Evolutionary conservation across 64 coral and sea anemone species (phyloP), one percentile per base, ranked within the genome.

Genomic region (Pocillopora damicornis): DNA sequence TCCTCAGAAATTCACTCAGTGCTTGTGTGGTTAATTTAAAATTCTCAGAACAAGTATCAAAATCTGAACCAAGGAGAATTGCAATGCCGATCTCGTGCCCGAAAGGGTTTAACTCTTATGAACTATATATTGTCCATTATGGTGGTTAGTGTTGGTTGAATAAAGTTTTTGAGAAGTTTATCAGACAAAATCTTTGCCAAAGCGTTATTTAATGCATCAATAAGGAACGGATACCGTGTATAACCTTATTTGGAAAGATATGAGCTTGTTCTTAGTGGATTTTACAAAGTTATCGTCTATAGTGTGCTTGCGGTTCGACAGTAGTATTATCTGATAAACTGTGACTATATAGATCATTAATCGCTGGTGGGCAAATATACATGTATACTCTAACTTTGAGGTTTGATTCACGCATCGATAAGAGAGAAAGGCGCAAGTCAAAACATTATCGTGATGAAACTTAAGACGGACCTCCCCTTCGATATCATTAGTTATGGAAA

Each of bases 241-340:
- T 23, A 71, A 71, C 67, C 67, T 71, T 71, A 71, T 71, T 71
- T 71, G 67, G 67, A 18, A 25, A 23, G 18, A 11, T 71, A 23
- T n/a, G 18, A 71, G 67, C 18, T 71, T 71, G 20, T 36, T 67
- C 7, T 37, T 11, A 67, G 15, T 37, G 18, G 62, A 81, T 61
- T 81, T 81, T 81, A 61, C 61, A 63, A 35, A 63, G 61, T 81
- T 62, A 13, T 81, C 58, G 23, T 63, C 59, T 63, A 81, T 81
- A 81, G 63, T 63, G 79, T 35, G 59, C 30, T 62, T 81, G 59
- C 61, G 79, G 79, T 81, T 37, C 0, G 59, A 16, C 25, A 8
- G 59, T 0, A 13, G 25, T 34, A 81, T 62, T 81, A 15, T 81
- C 25, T 64, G 9, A 80, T 58, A 15, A 34, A 26, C 20, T 13